These are phyloP conservation scores for Andricus quercusramuli DNA, from an alignment of 2,888 invertebrate species.

Conservation along the genomic window DNA sequence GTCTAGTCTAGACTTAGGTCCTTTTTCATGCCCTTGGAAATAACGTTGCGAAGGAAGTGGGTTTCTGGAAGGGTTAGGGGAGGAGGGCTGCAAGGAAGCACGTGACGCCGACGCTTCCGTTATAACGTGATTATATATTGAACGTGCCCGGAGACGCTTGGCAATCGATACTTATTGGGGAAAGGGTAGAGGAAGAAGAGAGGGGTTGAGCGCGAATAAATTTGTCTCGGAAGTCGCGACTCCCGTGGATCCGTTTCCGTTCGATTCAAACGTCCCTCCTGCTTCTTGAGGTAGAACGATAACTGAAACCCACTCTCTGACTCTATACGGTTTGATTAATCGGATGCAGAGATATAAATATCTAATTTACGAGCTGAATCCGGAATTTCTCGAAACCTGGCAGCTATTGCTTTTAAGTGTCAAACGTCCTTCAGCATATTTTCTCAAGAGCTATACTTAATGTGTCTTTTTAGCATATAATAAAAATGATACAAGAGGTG, in stretches of 20 bases:
- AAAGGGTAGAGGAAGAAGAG: conserved; percentile 43
- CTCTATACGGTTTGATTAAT: conserved; percentile 34
- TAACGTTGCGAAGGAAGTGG: conserved; percentile 56
- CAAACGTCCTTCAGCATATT: neutral
- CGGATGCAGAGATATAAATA: conserved; percentile 29
- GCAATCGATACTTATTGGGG: conserved; percentile 70
- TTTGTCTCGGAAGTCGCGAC: conserved; percentile 70
- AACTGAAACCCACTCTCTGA: neutral
- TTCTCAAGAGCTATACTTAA: neutral
- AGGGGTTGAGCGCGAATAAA: conserved; percentile 68
- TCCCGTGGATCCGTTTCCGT: conserved; percentile 59
- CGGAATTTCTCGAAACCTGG: neutral
- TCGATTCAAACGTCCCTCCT: conserved; percentile 55
- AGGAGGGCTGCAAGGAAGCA: conserved; percentile 53
- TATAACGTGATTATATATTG: conserved; percentile 73
- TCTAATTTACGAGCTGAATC: conserved; percentile 19
- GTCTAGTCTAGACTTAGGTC: neutral
- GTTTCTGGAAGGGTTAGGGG: neutral
- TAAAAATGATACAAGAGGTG: neutral
- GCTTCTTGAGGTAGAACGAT: conserved; percentile 37
- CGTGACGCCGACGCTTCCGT: conserved; percentile 63
- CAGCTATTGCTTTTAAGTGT: conserved; percentile 3
- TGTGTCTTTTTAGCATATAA: neutral
- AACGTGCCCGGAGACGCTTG: conserved; percentile 53
- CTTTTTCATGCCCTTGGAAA: conserved; percentile 39